Conservation (phyloP, 2,888 invertebrate species). For the Petrolisthes cinctipes region DNA sequence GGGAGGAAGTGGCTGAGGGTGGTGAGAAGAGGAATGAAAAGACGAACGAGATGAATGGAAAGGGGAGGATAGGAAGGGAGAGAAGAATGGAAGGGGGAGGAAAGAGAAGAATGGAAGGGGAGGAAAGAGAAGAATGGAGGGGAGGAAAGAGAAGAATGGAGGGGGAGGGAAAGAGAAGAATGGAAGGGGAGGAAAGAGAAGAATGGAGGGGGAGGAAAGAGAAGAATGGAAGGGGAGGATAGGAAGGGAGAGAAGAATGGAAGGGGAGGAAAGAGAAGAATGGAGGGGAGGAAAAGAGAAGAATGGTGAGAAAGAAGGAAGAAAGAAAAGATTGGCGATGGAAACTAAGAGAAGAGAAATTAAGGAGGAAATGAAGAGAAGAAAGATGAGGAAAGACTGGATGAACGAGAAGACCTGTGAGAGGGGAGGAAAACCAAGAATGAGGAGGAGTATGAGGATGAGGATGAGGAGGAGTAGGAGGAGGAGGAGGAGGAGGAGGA, state of each 20-base stretch:
- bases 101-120: background rate
- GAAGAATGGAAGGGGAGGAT: background rate
- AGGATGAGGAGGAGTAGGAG: background rate
- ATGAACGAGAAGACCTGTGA: background rate
- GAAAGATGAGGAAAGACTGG: too few species aligned
- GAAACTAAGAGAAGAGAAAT: too few species aligned
- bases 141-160: too few species aligned
- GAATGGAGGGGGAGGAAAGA: background rate
- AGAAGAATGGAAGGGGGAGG: background rate
- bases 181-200: background rate
- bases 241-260: background rate
- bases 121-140: background rate
- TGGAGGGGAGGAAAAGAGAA: too few species aligned
- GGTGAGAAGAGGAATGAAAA: background rate
- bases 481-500: background rate
- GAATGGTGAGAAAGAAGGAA: too few species aligned
- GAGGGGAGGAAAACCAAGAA: background rate
- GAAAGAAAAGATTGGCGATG: too few species aligned
- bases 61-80: background rate
- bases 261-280: too few species aligned
- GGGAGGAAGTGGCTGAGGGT: background rate
- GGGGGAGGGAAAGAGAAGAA: background rate
- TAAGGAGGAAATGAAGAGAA: too few species aligned
- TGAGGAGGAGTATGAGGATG: background rate
- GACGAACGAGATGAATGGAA: background rate